phyloP scores from a whole-genome alignment of 2,888 invertebrate species.

The Agrochola lota region DNA sequence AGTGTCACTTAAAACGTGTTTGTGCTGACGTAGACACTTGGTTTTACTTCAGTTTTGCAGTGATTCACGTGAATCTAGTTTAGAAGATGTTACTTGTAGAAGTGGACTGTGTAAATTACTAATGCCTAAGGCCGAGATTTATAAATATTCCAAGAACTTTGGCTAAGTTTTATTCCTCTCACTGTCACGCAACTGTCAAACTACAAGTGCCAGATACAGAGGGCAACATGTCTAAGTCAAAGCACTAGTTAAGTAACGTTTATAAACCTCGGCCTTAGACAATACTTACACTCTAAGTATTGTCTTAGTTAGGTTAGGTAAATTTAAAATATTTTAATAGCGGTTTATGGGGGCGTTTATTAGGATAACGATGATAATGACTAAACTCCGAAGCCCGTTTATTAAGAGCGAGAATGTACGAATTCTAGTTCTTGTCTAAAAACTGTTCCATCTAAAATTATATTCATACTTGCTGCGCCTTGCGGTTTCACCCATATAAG shows the following conservation, averaged over 20 bases:
- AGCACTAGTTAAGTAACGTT: neutral
- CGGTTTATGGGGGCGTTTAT: neutral
- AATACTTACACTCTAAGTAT: no score
- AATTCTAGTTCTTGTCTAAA: no score
- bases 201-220: neutral
- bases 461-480: no score
- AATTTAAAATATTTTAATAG: neutral
- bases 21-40: conserved; percentile 17
- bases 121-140: neutral
- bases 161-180: no score
- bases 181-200: no score
- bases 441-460: no score
- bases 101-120: neutral
- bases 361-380: neutral
- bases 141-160: neutral
- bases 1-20: conserved; percentile 42
- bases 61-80: neutral
- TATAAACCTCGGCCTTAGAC: no score
- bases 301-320: no score
- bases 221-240: neutral
- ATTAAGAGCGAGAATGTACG: neutral
- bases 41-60: conserved; percentile 11
- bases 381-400: neutral
- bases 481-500: no score
- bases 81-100: no score